Base-by-base conservation (phyloP, 2,888 invertebrate species). In the Pterostichus madidus region DNA sequence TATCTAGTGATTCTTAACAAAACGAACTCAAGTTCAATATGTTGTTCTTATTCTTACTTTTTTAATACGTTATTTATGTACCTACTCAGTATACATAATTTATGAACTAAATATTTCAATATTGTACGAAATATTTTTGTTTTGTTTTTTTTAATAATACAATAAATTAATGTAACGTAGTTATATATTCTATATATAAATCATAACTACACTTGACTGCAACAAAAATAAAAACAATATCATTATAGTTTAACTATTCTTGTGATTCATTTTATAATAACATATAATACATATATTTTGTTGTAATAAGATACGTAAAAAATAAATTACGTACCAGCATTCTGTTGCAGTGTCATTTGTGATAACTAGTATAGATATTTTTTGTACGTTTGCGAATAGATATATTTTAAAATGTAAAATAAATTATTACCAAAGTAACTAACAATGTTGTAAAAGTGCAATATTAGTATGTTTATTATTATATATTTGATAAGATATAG, bases 401-500 rank as follows among this genome's bases (percentile, higher is more conserved):
- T 79, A 79, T 79, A 79, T 79, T 79, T 64, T 79, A 68, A 79
- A 64, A 79, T 79, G 64, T 79, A 76, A 76, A 64, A 78, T 32
- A 78, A 64, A 64, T 24, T 79, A 79, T 79, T 49, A 52, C 64
- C 46, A 44, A 81, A 75, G 61, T 81, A 81, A 81, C 59, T 81
- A 81, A 81, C 59, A 75, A 81, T 59, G 81, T 81, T 81, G 81
- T 81, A 81, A 81, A 81, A 81, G 81, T 81, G 81, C 81, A 81
- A 81, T 81, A 81, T 81, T 73, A 81, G 56, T 81, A 81, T 59
- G 46, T 81, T 75, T 81, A 81, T 81, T 80, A 80, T 80, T 75
- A 81, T 64, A 80, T 80, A 80, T 77, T 77, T 77, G 77, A 49
- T 64, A 71, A 64, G 79, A 79, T 64, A 59, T 78, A 79, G 79